Base-by-base conservation (phyloP, 1,140 invertebrate species). In the Heliconius himera region DNA sequence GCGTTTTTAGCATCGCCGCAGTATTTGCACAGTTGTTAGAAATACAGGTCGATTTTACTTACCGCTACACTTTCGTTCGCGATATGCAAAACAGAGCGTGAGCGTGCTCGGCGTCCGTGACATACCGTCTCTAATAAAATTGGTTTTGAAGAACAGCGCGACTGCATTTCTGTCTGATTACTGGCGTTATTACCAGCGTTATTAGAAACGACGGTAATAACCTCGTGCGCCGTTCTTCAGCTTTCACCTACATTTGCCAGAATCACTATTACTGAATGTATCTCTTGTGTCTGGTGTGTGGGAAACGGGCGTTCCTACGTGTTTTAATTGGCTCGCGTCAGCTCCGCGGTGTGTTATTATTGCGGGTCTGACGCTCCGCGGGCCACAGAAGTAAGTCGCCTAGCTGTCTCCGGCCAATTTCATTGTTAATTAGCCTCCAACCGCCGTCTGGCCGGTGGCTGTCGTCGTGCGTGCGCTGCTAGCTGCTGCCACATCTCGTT, bases 361-460 rank as follows among this genome's bases (percentile, higher is more conserved):
- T 90, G 90, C 88, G 89, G 87, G 87, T 81, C 85, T 85, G 87
- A 88, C 89, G 90, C 89, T 87, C 84, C 85, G 76, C 86, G 85
- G 87, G 83, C 84, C 84, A 85, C 85, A 91, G 85, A 94, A 92
- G 91, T 93, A 93, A 93, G 90, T 87, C 92, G 89, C 81, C 91
- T 94, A 93, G 91, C 90, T 94, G 92, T 94, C 92, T 93, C 87
- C 82, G 87, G 84, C 81, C 90, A 93, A 92, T 93, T 93, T 93
- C 82, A 86, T 89, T 89, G 88, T 90, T 93, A 93, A 93, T 93
- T 93, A 94, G 91, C 82, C 90, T 87, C 87, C 83, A 88, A 88
- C 86, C 87, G 77, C 85, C 89, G 88, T 78, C 82, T 88, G 88
- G 85, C 87, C 84, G 88, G 83, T 88, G 88, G 90, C 79, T 75